Conservation (phyloP, 1,140 invertebrate species). For the Brachionus paranguensis region DNA sequence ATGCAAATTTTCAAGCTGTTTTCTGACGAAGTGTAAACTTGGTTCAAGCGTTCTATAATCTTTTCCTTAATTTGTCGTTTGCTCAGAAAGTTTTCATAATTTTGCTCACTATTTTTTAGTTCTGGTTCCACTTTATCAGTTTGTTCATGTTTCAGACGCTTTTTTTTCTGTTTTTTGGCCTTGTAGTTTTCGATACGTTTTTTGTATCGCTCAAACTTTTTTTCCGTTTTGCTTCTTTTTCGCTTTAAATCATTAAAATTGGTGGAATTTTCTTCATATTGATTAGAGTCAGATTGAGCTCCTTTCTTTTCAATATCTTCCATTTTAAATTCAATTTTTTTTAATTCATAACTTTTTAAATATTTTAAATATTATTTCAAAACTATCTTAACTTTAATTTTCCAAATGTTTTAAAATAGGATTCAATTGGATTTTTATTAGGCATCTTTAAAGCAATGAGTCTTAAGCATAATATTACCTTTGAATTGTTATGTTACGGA, state of each 20-base stretch:
- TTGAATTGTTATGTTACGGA: too few relatives aligned
- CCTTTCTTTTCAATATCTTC: background rate
- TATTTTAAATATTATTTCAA: background rate
- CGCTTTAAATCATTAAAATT: background rate
- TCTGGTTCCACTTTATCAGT: background rate
- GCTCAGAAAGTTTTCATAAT: background rate
- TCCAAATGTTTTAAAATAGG: too few relatives aligned
- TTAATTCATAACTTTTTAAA: background rate
- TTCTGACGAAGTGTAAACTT: background rate
- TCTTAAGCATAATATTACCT: too few relatives aligned
- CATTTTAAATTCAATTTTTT: background rate
- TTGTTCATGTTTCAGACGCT: background rate
- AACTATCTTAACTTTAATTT: background rate
- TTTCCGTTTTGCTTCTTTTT: background rate
- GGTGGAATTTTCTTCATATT: background rate
- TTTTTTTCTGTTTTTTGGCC: background rate
- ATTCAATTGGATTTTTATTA: too few relatives aligned
- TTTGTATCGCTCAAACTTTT: background rate
- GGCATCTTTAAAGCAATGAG: too few relatives aligned
- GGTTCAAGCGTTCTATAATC: background rate
- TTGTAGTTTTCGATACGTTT: background rate
- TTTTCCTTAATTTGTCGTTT: background rate
- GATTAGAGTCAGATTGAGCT: background rate
- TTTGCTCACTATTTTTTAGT: background rate
- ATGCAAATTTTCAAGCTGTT: conserved; percentile 1